Percentiles rank a stretch among this genome's conserved stretches.
Evolutionary conservation across 2,888 invertebrate genomes (phyloP).

Genomic region (Lasioglossum lativentre): DNA sequence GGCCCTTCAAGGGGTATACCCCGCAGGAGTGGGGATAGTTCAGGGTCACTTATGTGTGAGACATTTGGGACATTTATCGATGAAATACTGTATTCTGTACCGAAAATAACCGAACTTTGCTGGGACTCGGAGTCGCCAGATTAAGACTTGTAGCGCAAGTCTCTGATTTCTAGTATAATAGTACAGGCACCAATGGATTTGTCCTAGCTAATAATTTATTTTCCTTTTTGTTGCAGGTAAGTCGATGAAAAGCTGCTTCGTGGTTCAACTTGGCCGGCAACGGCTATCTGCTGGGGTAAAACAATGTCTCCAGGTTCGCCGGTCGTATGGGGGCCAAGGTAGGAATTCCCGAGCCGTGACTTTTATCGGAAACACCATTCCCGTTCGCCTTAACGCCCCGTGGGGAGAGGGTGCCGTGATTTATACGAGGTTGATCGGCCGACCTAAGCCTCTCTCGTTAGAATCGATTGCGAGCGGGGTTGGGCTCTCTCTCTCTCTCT

Average conservation of each 20-base stretch:
- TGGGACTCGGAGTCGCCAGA: too few species aligned
- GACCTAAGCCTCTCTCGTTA: constrained; percentile 68
- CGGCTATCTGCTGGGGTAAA: constrained; percentile 16
- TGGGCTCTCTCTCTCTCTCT: constrained; percentile 10
- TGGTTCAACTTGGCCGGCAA: neutral
- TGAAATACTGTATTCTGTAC: too few species aligned
- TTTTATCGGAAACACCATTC: constrained; percentile 67
- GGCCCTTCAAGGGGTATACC: too few species aligned
- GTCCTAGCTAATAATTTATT: neutral
- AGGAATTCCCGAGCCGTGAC: constrained; percentile 47
- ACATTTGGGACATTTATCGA: too few species aligned
- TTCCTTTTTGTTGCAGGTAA: constrained; percentile 75
- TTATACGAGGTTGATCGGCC: constrained; percentile 66
- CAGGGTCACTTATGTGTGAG: too few species aligned
- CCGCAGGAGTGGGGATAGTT: too few species aligned
- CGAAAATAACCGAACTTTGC: neutral
- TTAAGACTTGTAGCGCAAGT: too few species aligned
- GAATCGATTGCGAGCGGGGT: constrained; percentile 66
- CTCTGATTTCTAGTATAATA: neutral
- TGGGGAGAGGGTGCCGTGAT: constrained; percentile 56
- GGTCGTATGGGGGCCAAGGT: neutral
- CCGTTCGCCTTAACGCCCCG: constrained; percentile 64
- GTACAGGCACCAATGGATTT: neutral
- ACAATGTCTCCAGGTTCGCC: constrained; percentile 23
- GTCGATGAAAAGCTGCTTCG: constrained; percentile 6